Evolutionary conservation across 2,797 vertebrate genomes (phyloP).

Genomic region (Tachyglossus aculeatus): DNA sequence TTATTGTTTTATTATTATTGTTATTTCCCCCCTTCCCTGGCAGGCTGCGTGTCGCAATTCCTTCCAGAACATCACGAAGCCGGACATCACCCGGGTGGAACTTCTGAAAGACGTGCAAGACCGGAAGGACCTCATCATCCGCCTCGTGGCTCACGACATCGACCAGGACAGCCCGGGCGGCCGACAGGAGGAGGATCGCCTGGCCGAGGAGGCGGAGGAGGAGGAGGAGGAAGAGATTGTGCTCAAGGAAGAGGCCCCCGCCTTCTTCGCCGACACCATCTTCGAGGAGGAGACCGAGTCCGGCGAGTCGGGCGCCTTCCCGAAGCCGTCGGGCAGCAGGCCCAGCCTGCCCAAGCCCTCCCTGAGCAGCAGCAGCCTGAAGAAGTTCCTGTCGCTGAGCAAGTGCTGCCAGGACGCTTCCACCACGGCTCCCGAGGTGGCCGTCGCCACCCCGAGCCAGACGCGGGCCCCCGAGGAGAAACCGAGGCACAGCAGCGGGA

Average conservation of each 20-base stretch:
- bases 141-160: slow-evolving; percentile 60
- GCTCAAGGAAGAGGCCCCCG: background rate
- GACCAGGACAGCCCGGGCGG: background rate
- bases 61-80: slow-evolving; percentile 62
- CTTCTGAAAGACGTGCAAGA: slow-evolving; percentile 63
- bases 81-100: slow-evolving; percentile 65
- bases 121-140: slow-evolving; percentile 57
- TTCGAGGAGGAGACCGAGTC: background rate
- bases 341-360: background rate
- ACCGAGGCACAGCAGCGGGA: too few species aligned
- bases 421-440: background rate
- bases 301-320: too few species aligned
- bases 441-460: background rate
- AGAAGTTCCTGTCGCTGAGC: slow-evolving; percentile 32
- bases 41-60: slow-evolving; percentile 64
- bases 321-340: background rate
- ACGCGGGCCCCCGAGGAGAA: background rate
- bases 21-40: slow-evolving; percentile 38
- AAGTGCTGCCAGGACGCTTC: slow-evolving; percentile 28
- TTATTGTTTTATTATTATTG: too few species aligned
- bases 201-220: slow-evolving; percentile 24
- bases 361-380: background rate
- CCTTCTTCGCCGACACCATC: too few species aligned
- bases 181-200: background rate
- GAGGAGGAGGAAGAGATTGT: slow-evolving; percentile 30